Evolutionary conservation across 2,113 vertebrate genomes (phyloP), one percentile per base, ranked within the genome.

Genomic region (Gorsachius goisagi): DNA sequence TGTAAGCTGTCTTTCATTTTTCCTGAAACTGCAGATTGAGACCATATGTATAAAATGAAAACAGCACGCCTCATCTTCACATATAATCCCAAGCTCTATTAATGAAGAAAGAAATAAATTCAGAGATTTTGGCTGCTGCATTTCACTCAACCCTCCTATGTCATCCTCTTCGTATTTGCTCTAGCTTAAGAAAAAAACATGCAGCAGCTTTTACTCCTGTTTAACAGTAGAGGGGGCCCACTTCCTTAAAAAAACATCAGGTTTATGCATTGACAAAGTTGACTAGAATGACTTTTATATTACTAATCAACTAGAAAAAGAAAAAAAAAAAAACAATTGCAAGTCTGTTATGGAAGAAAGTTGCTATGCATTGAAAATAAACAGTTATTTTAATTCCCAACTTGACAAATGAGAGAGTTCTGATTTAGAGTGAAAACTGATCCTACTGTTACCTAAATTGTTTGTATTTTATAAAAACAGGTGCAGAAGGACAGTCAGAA

Each of bases 201-300:
- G 23, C 24, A 59, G 18, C 14, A 80, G 58, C 64, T 74, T 73
- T 95, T 82, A 62, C 72, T 56, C 4, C 21, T 20, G 2, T 44
- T 75, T 26, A 77, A 85, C 97, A 96, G 81, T 9, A 97, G 97
- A 96, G 95, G 93, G 97, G 6, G 95, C 94, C 6, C 75, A 7
- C 24, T 58, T 63, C 90, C 85, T 76, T 78, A 9, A 44, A 68
- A 68, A 93, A 45, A 47, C 32, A 35, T 8, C 14, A 0, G 3
- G 1, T 27, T 11, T 20, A 9, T 9, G 6, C 20, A 8, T 59
- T 52, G 3, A 52, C 7, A 9, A 66, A 60, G 7, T 39, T 26
- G 3, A 30, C 14, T 44, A 3, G 2, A 18, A 9, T 1, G 17
- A 15, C 19, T 71, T 52, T 27, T 23, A 11, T 5, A 6, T 9